Conservation (phyloP, 2,797 vertebrate genomes). For the Coregonus suidteri region DNA sequence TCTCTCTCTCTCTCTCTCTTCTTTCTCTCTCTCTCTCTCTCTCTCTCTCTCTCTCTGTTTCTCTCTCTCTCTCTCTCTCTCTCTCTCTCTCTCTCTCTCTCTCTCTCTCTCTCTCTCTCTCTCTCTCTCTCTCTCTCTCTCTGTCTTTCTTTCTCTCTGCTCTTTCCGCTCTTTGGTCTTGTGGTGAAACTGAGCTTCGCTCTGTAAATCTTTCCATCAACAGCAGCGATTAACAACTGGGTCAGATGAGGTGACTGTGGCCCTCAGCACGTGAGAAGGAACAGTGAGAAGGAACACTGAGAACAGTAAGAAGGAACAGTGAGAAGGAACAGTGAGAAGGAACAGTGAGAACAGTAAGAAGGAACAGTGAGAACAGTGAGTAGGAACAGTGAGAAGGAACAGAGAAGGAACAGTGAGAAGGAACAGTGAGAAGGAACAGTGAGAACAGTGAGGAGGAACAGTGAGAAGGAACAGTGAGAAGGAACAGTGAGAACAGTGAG, state of each 20-base stretch:
- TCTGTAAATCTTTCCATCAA: constrained; percentile 77
- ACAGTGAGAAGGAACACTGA: not conserved
- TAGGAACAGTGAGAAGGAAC: too few species aligned
- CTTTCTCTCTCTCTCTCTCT: not conserved
- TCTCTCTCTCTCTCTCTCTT: too few species aligned
- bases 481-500: too few species aligned
- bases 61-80: not conserved
- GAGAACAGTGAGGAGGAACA: too few species aligned
- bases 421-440: too few species aligned
- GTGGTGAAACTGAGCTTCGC: constrained; percentile 68
- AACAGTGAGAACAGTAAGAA: too few species aligned
- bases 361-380: too few species aligned
- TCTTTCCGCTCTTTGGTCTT: constrained; percentile 55
- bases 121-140: constrained; percentile 27
- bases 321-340: too few species aligned
- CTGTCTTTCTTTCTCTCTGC: constrained; percentile 48
- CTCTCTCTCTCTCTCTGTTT: not conserved
- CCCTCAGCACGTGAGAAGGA: constrained; percentile 33
- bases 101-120: constrained; percentile 17
- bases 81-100: not conserved
- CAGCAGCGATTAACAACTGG: constrained; percentile 77
- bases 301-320: too few species aligned
- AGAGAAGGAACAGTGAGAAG: too few species aligned
- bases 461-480: too few species aligned
- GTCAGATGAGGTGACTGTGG: constrained; percentile 61